Evolutionary conservation across 2,113 vertebrate species (phyloP).

Genomic region (Hyla sarda): DNA sequence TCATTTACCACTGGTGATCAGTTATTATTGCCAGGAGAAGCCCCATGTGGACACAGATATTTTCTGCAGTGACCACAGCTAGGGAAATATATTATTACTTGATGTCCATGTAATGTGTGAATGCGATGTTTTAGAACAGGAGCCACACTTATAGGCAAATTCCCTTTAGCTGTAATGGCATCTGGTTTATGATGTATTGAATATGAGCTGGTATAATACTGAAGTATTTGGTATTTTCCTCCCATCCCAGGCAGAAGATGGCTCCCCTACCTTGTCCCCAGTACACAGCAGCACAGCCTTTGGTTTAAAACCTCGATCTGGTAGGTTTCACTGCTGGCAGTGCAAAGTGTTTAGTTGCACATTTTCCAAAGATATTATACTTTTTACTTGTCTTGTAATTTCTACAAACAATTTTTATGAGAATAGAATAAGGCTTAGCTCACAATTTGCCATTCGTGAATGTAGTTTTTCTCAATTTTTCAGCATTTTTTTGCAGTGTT

Average conservation of each 20-base stretch:
- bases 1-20: too few relatives aligned
- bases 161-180: not conserved
- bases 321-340: slow-evolving; percentile 71
- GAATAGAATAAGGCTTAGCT: not conserved
- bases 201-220: not conserved
- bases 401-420: not conserved
- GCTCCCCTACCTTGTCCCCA: slow-evolving; percentile 70
- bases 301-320: slow-evolving; percentile 92
- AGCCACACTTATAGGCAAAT: not conserved
- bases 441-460: too few relatives aligned
- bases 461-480: too few relatives aligned
- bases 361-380: not conserved
- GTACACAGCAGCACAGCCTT: slow-evolving; percentile 75
- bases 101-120: too few relatives aligned
- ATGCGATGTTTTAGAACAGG: too few relatives aligned
- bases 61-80: too few relatives aligned
- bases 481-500: too few relatives aligned
- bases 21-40: too few relatives aligned
- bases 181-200: not conserved
- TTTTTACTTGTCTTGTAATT: not conserved
- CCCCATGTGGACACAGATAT: too few relatives aligned
- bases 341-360: not conserved
- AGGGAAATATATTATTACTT: too few relatives aligned
- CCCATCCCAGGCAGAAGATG: slow-evolving; percentile 74
- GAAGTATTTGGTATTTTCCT: not conserved